A percentile compares a stretch with the other conserved stretches of the same genome.
These are phyloP conservation scores for Sebastes matsubarae DNA, from an alignment of 2,797 vertebrate species.

Conservation along the genomic window DNA sequence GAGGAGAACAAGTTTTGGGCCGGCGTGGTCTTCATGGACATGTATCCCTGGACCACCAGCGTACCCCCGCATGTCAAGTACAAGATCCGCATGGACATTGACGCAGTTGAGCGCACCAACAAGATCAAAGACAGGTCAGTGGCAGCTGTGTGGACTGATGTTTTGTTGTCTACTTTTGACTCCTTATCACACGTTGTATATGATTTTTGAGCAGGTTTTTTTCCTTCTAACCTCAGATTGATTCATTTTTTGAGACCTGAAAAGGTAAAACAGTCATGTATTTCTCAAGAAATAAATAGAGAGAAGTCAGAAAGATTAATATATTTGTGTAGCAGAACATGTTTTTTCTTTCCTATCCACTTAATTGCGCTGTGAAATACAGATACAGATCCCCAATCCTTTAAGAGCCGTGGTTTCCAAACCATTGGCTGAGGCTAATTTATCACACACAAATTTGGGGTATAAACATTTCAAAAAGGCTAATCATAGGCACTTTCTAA, in stretches of 20 bases:
- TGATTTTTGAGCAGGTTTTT: background rate
- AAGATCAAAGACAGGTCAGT: constrained; percentile 95
- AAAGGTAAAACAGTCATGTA: background rate
- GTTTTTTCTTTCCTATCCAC: background rate
- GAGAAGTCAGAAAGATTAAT: background rate
- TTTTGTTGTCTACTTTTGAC: constrained; percentile 75
- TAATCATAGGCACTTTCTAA: background rate
- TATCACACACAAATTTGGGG: background rate
- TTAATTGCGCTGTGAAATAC: background rate
- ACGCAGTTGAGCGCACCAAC: constrained; percentile 93
- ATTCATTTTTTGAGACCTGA: background rate
- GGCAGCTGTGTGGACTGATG: constrained; percentile 66
- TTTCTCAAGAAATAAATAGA: background rate
- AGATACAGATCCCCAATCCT: background rate
- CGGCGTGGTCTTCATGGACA: constrained; percentile 88
- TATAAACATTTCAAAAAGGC: background rate
- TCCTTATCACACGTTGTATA: background rate
- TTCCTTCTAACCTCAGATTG: background rate
- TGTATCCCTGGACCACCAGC: constrained; percentile 82
- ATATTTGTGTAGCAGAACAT: background rate
- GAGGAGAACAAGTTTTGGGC: constrained; percentile 95
- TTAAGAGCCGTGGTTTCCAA: background rate
- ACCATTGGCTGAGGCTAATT: background rate
- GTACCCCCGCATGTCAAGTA: constrained; percentile 89
- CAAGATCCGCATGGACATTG: constrained; percentile 97